phyloP scores from a whole-genome alignment of 2,113 vertebrate species.

The Sceloporus tristichus region DNA sequence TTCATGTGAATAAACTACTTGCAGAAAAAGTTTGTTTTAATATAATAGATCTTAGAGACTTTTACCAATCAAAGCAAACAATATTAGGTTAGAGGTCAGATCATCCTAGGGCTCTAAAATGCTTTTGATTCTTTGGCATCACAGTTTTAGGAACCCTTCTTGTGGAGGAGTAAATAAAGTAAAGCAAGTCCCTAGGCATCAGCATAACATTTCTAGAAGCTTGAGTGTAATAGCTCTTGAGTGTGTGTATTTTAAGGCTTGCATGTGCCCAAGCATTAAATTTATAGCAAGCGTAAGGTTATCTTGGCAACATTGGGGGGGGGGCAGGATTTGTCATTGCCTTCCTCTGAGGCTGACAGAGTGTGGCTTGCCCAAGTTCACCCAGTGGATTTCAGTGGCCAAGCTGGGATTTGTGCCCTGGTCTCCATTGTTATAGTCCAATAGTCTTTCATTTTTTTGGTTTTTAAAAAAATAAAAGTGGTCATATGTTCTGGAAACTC shows the following conservation, averaged over 20 bases:
- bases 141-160: background rate
- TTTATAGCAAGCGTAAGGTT: background rate
- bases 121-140: background rate
- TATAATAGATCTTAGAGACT: background rate
- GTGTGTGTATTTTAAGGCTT: background rate
- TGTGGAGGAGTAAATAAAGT: too few species aligned
- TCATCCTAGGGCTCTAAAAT: background rate
- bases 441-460: too few species aligned
- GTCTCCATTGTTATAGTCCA: too few species aligned
- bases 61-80: too few species aligned
- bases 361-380: too few species aligned
- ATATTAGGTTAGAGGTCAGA: background rate
- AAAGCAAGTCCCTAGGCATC: background rate
- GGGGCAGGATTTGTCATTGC: too few species aligned
- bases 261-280: background rate
- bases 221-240: background rate
- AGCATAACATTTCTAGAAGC: background rate
- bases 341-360: too few species aligned
- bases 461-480: background rate
- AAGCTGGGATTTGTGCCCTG: too few species aligned
- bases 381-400: too few species aligned
- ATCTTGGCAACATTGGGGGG: too few species aligned
- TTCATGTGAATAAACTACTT: background rate
- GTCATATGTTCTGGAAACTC: background rate
- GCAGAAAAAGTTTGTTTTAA: background rate